phyloP scores from a whole-genome alignment of 1,140 invertebrate species.

The Danaus plexippus region DNA sequence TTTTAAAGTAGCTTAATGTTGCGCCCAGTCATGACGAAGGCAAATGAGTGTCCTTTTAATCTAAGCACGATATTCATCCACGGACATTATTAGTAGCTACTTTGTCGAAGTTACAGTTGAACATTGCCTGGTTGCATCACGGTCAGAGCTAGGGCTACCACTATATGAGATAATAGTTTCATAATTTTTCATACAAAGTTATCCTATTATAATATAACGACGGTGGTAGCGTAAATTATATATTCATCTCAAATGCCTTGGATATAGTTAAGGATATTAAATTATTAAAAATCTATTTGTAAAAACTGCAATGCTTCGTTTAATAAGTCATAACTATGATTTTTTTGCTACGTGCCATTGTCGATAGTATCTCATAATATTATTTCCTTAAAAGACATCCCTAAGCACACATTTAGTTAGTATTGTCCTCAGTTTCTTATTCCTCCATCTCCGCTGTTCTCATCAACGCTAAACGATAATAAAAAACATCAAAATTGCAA shows the following conservation, averaged over 20 bases:
- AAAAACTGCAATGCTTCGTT: too few species aligned
- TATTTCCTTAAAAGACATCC: too few species aligned
- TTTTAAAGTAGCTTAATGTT: too few species aligned
- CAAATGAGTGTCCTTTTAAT: conserved; percentile 19
- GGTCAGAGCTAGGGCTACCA: conserved; percentile 8
- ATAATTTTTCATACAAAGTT: too few species aligned
- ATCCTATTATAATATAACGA: too few species aligned
- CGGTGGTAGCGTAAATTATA: too few species aligned
- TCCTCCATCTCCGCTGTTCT: conserved; percentile 29
- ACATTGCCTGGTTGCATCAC: conserved; percentile 13
- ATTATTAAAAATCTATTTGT: too few species aligned
- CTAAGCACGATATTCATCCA: conserved; percentile 11
- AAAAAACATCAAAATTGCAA: conserved; percentile 63
- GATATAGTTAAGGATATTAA: too few species aligned
- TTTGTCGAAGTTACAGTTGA: conserved; percentile 14
- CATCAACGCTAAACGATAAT: conserved; percentile 38
- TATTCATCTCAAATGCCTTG: too few species aligned
- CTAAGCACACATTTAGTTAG: conserved; percentile 18
- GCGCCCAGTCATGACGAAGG: conserved; percentile 16
- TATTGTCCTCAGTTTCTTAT: conserved; percentile 51
- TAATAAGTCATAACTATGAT: too few species aligned
- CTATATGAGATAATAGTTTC: conserved; percentile 2
- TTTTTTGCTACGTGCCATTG: too few species aligned
- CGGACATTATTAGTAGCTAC: conserved; percentile 12
- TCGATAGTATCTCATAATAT: too few species aligned